phyloP scores from a whole-genome alignment of 2,113 vertebrate genomes.

The Neomonachus schauinslandi region DNA sequence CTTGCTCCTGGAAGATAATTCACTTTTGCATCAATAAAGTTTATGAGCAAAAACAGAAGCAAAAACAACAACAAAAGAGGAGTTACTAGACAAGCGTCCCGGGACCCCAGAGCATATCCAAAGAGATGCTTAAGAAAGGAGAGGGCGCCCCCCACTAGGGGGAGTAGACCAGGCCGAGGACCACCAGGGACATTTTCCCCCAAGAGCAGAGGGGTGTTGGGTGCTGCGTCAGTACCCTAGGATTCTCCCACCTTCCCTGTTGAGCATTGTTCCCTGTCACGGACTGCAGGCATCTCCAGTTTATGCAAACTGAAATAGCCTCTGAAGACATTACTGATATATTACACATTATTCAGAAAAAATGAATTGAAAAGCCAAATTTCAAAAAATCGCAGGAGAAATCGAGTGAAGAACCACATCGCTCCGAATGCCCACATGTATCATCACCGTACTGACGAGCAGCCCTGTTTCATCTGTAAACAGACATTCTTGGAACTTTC shows the following conservation, averaged over 20 bases:
- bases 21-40: slow-evolving; percentile 32
- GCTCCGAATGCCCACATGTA: neutral
- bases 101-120: neutral
- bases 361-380: neutral
- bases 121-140: neutral
- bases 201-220: neutral
- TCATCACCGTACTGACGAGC: neutral
- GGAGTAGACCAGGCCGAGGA: neutral
- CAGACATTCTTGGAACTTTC: neutral
- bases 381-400: neutral
- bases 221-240: no score
- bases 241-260: neutral
- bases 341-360: neutral
- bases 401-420: neutral
- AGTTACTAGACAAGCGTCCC: neutral
- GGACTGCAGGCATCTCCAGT: neutral
- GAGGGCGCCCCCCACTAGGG: rapidly evolving
- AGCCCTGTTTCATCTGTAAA: neutral
- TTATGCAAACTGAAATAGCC: neutral
- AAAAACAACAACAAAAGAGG: neutral
- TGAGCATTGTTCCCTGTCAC: neutral
- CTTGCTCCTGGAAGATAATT: slow-evolving; percentile 85
- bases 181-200: rapidly evolving
- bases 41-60: neutral
- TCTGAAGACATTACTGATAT: neutral